Evolutionary conservation across 2,113 vertebrate species (phyloP).

Genomic region (Chamaea fasciata): DNA sequence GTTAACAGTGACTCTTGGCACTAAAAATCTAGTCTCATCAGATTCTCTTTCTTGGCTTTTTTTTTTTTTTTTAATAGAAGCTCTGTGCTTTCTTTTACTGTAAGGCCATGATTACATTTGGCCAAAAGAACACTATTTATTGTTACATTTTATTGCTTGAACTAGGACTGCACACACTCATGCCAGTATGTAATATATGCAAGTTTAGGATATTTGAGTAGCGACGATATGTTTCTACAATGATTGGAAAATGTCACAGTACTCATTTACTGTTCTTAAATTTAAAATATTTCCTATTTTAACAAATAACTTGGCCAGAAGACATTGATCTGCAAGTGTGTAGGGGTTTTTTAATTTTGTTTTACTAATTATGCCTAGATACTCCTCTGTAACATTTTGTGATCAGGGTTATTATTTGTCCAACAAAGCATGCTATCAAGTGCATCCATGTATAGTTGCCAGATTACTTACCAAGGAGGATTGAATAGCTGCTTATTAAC

Average conservation of each 20-base stretch:
- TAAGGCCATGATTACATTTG: neutral
- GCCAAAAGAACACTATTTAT: neutral
- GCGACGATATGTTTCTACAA: neutral
- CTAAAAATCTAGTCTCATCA: neutral
- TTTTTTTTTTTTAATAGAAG: neutral
- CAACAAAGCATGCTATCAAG: neutral
- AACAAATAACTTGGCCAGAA: neutral
- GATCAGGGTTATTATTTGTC: neutral
- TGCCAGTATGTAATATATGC: neutral
- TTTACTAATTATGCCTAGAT: neutral
- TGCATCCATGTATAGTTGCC: neutral
- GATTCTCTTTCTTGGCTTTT: neutral
- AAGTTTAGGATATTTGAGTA: neutral
- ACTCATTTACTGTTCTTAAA: neutral
- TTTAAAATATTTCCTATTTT: neutral
- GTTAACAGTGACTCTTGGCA: neutral
- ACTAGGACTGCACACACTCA: neutral
- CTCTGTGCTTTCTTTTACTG: neutral
- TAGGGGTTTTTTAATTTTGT: neutral
- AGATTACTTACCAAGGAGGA: neutral
- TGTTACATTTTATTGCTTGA: neutral
- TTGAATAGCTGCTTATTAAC: constrained; percentile 9
- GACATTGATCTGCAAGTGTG: neutral
- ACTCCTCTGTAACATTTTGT: neutral
- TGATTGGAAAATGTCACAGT: neutral